Percentiles rank a stretch among this genome's conserved stretches.
These are phyloP conservation scores for Hydrozoanthus gracilis DNA, from an alignment of 92 coral and sea anemone species.

Conservation along the genomic window DNA sequence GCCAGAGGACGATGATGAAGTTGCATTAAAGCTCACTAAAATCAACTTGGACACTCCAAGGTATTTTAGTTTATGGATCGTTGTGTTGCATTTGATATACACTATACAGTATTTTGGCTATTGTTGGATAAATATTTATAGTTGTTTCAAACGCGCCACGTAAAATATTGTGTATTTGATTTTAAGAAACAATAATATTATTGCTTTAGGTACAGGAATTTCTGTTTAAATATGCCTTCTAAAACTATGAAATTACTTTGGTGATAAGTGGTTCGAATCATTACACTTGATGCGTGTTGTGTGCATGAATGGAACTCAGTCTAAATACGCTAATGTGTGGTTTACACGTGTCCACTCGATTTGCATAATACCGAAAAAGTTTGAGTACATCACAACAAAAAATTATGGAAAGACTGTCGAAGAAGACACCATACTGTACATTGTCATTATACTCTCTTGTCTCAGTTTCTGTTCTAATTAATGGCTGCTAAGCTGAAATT, in stretches of 20 bases:
- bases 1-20: slow-evolving; percentile 82
- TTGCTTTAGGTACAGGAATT: neutral
- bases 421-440: neutral
- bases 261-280: neutral
- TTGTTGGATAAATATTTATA: neutral
- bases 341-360: slow-evolving; percentile 25
- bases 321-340: neutral
- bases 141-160: neutral
- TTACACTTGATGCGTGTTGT: neutral
- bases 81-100: neutral
- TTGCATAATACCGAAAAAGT: neutral
- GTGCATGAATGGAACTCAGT: neutral
- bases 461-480: no score
- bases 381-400: neutral
- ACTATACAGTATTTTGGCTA: neutral
- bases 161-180: neutral
- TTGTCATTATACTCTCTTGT: no score
- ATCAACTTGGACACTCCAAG: slow-evolving; percentile 8
- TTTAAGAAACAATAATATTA: neutral
- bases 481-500: no score
- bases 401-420: neutral
- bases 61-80: neutral
- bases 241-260: neutral
- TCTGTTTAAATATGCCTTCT: neutral
- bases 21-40: slow-evolving; percentile 12